Base-by-base conservation (phyloP, 2,113 vertebrate genomes). In the Oncorhynchus clarkii region DNA sequence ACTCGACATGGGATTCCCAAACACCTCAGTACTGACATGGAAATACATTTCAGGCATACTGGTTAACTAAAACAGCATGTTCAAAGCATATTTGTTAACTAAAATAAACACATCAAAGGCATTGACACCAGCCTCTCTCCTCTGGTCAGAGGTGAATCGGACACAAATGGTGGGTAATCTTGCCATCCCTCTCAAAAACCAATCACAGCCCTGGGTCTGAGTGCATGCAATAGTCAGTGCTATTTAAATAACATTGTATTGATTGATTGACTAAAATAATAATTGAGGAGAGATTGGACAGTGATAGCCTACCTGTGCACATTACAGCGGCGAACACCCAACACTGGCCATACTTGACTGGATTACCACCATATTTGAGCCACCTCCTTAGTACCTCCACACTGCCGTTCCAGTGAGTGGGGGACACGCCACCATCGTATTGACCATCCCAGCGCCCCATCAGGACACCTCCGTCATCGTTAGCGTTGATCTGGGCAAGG, bases 301-400 rank as follows among this genome's bases (percentile, higher is more conserved):
- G 4, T 26, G 3, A 12, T n/a, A 29, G 2, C 80, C 76, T 91
- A 97, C 97, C 95, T 93, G 96, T 95, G 54, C 96, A 97, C 87
- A 96, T 93, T 77, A 97, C 95, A 0, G 92, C 95, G 4, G 96
- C 97, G 72, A 96, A 99, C 72, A 99, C 97, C 97, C 97, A 98
- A 91, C 97, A 99, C 88, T 99, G 97, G 1, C 96, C 96, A 0
- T 93, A 98, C 71, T 92, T 95, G 27, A 97, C 96, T 0, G 94
- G 90, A 0, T 69, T 67, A 83, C 84, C 95, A 48, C 74, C 74
- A 24, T 13, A 72, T 34, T 91, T 78, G 0, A 79, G 27, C 96
- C 97, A 99, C 0, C 81, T 80, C 68, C 86, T 83, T 11, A 99
- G 93, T 78, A 98, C 96, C 51, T 88, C 80, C 76, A 95, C 88